Evolutionary conservation across 1,140 invertebrate genomes (phyloP).

Genomic region (Acyrthosiphon pisum): DNA sequence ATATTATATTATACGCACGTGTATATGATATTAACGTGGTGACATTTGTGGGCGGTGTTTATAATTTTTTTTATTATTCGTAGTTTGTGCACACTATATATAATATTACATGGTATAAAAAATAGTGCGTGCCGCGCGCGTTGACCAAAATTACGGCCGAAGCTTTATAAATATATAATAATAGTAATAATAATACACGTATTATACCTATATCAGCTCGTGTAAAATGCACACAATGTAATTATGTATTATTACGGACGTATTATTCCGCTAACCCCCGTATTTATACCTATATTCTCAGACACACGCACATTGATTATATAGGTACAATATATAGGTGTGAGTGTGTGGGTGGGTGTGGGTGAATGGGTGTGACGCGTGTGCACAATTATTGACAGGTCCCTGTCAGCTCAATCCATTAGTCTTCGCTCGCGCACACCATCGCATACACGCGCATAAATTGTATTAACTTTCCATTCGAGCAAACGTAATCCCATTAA

Average conservation of each 20-base stretch:
- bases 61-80: too few species aligned
- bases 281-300: neutral
- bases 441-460: neutral
- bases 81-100: too few species aligned
- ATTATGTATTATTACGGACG: neutral
- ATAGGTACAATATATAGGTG: neutral
- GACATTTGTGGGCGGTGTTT: neutral
- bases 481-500: conserved; percentile 7
- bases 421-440: neutral
- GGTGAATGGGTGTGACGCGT: neutral
- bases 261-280: neutral
- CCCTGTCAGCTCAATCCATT: conserved; percentile 40
- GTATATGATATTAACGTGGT: neutral
- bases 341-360: neutral
- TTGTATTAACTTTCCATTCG: conserved; percentile 27
- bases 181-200: neutral
- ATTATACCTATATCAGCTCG: neutral
- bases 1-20: neutral
- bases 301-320: neutral
- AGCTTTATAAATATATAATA: neutral
- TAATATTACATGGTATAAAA: too few species aligned
- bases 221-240: neutral
- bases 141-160: neutral
- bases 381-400: conserved; percentile 39
- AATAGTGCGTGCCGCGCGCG: neutral